Conservation (phyloP, 2,888 invertebrate genomes). For the Elysia crispata region DNA sequence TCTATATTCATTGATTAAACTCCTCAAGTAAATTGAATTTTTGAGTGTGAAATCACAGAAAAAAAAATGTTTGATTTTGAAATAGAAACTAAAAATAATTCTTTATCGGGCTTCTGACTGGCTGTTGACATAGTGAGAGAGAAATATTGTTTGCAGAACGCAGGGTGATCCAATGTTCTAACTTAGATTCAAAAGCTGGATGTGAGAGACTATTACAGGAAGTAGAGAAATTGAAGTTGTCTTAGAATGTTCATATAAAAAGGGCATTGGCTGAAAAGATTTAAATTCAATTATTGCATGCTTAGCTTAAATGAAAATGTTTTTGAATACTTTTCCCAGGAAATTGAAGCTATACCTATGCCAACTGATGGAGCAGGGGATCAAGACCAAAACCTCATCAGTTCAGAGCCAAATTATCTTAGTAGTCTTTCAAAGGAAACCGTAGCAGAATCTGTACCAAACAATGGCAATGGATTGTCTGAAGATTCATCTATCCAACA, state of each 20-base stretch:
- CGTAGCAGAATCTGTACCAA: not conserved
- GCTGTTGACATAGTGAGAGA: too few species aligned
- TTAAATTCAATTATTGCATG: not conserved
- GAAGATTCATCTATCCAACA: not conserved
- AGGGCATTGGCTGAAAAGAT: too few species aligned
- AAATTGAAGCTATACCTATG: constrained; percentile 44
- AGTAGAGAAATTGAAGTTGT: too few species aligned
- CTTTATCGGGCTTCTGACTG: too few species aligned
- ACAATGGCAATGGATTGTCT: too few species aligned
- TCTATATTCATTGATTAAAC: not conserved
- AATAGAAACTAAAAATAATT: too few species aligned
- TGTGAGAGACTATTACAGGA: too few species aligned
- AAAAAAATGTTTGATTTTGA: not conserved
- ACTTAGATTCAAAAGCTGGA: too few species aligned
- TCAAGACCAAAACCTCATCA: not conserved
- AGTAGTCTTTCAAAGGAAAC: not conserved
- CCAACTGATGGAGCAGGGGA: not conserved
- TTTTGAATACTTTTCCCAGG: constrained; percentile 13
- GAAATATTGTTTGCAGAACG: too few species aligned
- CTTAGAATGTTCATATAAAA: too few species aligned
- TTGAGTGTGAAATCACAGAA: not conserved
- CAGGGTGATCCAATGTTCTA: too few species aligned
- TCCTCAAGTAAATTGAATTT: not conserved
- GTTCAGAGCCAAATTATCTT: not conserved
- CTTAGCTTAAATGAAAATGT: not conserved